Conservation (phyloP, 2,113 vertebrate genomes). For the Prolemur simus region DNA sequence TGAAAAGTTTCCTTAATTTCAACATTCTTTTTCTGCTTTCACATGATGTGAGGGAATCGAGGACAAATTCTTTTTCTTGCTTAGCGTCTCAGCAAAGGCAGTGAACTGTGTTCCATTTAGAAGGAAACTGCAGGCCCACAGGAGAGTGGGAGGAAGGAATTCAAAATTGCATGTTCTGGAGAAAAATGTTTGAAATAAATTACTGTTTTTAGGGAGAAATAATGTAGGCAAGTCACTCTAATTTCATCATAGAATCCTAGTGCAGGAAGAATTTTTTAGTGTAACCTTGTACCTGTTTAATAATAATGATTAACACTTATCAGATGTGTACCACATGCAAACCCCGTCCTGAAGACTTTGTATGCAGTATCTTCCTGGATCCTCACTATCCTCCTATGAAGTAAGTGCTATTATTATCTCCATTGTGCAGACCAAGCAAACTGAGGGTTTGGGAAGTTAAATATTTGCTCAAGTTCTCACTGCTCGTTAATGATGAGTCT, state of each 20-base stretch:
- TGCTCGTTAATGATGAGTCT: background rate
- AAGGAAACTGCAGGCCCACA: background rate
- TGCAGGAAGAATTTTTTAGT: background rate
- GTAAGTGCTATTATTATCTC: background rate
- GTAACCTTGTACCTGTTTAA: background rate
- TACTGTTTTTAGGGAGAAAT: background rate
- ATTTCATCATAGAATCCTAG: background rate
- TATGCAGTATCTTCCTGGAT: background rate
- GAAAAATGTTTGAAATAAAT: conserved; percentile 1
- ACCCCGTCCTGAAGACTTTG: background rate
- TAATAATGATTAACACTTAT: background rate
- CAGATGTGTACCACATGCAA: background rate
- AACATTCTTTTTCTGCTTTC: background rate
- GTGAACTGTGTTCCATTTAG: background rate
- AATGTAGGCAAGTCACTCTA: background rate
- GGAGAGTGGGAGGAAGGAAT: background rate
- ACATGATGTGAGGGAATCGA: background rate
- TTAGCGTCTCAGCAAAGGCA: background rate
- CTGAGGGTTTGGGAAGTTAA: background rate
- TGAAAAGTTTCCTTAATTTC: background rate
- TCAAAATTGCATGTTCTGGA: background rate
- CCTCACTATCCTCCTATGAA: background rate
- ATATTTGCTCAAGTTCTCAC: background rate
- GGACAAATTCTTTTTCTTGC: background rate
- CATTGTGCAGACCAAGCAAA: background rate